These are phyloP conservation scores for Rutilus rutilus DNA, from an alignment of 2,113 vertebrate species.

Conservation along the genomic window DNA sequence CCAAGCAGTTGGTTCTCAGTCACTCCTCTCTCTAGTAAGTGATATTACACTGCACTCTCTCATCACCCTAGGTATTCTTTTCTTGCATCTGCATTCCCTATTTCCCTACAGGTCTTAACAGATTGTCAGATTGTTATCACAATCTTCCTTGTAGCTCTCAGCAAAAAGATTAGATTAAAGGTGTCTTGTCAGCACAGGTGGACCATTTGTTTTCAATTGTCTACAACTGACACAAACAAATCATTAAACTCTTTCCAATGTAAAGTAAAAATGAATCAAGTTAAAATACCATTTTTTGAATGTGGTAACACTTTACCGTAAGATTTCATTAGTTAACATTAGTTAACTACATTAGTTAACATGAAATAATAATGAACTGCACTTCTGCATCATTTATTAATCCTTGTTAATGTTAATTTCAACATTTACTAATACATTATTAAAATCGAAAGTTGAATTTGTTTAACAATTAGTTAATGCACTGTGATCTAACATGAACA, in stretches of 20 bases:
- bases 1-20: constrained; percentile 46
- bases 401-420: too few relatives aligned
- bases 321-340: too few relatives aligned
- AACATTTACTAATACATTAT: too few relatives aligned
- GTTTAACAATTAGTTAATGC: too few relatives aligned
- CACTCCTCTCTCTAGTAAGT: constrained; percentile 42
- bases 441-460: too few relatives aligned
- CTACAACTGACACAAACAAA: constrained; percentile 27
- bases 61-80: constrained; percentile 24
- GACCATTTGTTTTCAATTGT: constrained; percentile 16
- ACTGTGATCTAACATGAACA: too few relatives aligned
- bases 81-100: not conserved
- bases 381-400: too few relatives aligned
- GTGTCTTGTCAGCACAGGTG: constrained; percentile 36
- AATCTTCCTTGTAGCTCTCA: constrained; percentile 32
- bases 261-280: not conserved
- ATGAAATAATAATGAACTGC: too few relatives aligned
- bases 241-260: not conserved
- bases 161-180: constrained; percentile 48
- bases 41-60: constrained; percentile 41
- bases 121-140: constrained; percentile 57
- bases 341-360: too few relatives aligned
- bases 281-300: not conserved
- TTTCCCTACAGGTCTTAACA: constrained; percentile 34
- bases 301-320: not conserved